Evolutionary conservation across 1,140 invertebrate species (phyloP).

Genomic region (Euwallacea fornicatus): DNA sequence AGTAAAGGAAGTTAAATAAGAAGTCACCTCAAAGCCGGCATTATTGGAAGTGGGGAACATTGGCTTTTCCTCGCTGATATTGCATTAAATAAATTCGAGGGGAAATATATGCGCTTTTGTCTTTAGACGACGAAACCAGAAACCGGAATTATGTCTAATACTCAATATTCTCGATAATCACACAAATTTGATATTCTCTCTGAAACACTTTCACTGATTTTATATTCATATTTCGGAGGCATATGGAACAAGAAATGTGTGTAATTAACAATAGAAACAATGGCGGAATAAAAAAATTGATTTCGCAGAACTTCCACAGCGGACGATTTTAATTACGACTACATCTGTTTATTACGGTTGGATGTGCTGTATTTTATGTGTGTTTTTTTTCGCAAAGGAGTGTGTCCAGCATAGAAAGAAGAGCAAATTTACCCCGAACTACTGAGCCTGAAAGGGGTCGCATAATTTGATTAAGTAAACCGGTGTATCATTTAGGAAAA

Average conservation of each 20-base stretch:
- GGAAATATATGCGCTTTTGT: slow-evolving; percentile 12
- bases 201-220: no score
- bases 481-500: slow-evolving; percentile 13
- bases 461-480: slow-evolving; percentile 6
- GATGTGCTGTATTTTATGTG: slow-evolving; percentile 3
- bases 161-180: neutral
- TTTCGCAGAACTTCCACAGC: neutral
- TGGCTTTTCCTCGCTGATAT: slow-evolving; percentile 14
- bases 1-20: slow-evolving; percentile 11
- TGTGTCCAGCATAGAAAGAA: neutral
- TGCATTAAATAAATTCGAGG: slow-evolving; percentile 14
- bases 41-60: slow-evolving; percentile 14
- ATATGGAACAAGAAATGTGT: no score
- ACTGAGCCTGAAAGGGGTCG: slow-evolving; percentile 3
- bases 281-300: neutral
- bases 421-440: slow-evolving; percentile 1
- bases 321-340: neutral
- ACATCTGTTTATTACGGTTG: slow-evolving; percentile 2
- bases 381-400: neutral
- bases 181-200: no score
- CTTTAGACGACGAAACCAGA: neutral
- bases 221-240: no score
- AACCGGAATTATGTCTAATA: neutral
- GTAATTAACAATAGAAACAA: neutral
- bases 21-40: slow-evolving; percentile 15